Evolutionary conservation across 1,140 invertebrate species (phyloP).

Genomic region (Babylonia areolata): DNA sequence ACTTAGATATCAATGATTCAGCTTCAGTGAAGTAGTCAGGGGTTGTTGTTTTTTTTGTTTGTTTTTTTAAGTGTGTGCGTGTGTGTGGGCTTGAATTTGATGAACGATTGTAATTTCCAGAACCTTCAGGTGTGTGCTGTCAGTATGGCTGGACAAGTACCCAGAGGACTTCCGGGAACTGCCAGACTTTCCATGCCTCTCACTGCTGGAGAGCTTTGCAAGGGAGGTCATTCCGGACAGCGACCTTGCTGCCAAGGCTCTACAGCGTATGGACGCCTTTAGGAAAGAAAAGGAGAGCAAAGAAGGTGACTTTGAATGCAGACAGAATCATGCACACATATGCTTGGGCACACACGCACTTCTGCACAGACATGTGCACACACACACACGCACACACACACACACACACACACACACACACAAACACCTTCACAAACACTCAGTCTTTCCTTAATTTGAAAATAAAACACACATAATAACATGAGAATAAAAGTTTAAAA

Average conservation of each 20-base stretch:
- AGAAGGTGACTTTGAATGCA: conserved; percentile 50
- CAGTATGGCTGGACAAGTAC: conserved; percentile 98
- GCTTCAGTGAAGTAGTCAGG: too few species aligned
- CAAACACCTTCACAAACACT: too few species aligned
- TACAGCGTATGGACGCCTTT: conserved; percentile 83
- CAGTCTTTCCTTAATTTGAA: too few species aligned
- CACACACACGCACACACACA: background rate
- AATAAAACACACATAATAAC: too few species aligned
- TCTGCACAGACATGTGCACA: background rate
- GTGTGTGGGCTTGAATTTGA: too few species aligned
- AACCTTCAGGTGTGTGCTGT: conserved; percentile 86
- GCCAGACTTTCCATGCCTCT: conserved; percentile 88
- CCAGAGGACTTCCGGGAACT: conserved; percentile 94
- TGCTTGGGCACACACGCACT: background rate
- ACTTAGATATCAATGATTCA: too few species aligned
- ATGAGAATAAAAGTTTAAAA: too few species aligned
- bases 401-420: too few species aligned
- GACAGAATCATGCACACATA: background rate
- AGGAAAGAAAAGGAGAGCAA: conserved; percentile 63
- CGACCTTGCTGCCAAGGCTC: conserved; percentile 75
- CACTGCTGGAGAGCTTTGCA: conserved; percentile 89
- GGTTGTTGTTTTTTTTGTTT: too few species aligned
- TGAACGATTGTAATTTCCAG: conserved; percentile 74
- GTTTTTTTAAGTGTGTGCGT: too few species aligned
- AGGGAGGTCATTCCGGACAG: conserved; percentile 83